Base-by-base conservation (phyloP, 2,888 invertebrate genomes). In the Mimachlamys varia region DNA sequence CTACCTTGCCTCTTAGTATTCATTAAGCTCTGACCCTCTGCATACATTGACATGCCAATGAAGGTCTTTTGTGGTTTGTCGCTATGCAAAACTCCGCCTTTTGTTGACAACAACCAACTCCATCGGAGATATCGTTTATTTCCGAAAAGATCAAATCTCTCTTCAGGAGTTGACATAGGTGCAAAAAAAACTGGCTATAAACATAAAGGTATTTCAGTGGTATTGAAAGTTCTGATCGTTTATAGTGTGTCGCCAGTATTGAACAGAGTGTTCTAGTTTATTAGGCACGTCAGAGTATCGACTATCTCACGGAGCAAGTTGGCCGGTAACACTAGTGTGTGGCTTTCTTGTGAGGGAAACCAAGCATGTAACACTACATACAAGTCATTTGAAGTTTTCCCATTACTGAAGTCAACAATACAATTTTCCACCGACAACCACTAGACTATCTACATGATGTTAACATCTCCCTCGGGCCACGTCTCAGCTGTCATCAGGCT, bases 41-140 rank as follows among this genome's bases (percentile, higher is more conserved):
- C 76, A 76, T 33, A 76, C 76, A 76, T 76, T 76, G 27, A 33
- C 76, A 76, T 27, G 76, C 76, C 76, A 33, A 33, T 76, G 33
- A 76, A 76, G 76, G 76, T 76, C 76, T 76, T n/a, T 76, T 76
- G 76, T 76, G 76, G 76, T 76, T 76, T 76, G 76, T 76, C 76
- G 76, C 76, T 76, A 76, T 76, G 76, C 76, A 76, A 76, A 76
- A 76, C 76, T 76, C 76, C 76, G 76, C 76, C 76, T 76, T 76
- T 76, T 76, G 76, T 76, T 76, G 33, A 76, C 76, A 76, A 76
- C 76, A 76, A 76, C 76, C 27, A 33, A 76, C 33, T 76, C 27
- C 76, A 76, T 76, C 17, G 76, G 76, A 76, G 76, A 76, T 27
- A 76, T 76, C 76, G 76, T 76, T 76, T 76, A 76, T 76, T 58